Conservation (phyloP, 1,140 invertebrate species). For the Drosophila aff. region DNA sequence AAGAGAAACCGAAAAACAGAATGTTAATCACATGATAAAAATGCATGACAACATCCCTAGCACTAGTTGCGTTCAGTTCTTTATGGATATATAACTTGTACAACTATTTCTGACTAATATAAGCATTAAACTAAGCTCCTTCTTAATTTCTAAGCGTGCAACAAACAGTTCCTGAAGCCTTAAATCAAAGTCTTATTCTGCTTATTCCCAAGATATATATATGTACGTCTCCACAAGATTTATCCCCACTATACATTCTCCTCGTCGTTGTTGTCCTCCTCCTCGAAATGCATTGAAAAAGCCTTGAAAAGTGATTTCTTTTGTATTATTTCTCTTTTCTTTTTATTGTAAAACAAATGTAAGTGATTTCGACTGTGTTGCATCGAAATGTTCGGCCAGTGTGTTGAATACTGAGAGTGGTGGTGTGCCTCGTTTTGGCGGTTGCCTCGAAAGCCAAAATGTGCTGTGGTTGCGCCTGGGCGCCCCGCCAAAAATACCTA, state of each 20-base stretch:
- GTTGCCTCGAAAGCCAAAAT: not conserved
- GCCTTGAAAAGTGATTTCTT: constrained; percentile 32
- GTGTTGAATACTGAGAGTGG: not conserved
- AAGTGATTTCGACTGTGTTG: constrained; percentile 13
- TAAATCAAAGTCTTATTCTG: not conserved
- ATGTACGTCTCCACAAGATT: not conserved
- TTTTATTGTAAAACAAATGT: constrained; percentile 21
- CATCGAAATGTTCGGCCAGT: not conserved
- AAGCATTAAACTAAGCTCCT: not conserved
- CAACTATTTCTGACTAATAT: not conserved
- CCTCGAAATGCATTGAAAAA: constrained; percentile 38
- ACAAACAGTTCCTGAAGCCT: not conserved
- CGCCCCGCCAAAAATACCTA: constrained; percentile 44
- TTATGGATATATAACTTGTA: not conserved
- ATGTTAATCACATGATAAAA: constrained; percentile 23
- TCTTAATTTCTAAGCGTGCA: not conserved
- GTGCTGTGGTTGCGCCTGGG: constrained; percentile 9
- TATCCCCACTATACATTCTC: constrained; percentile 12
- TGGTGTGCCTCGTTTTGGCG: constrained; percentile 9
- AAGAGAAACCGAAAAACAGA: constrained; percentile 7
- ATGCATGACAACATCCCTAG: constrained; percentile 6
- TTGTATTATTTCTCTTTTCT: not conserved
- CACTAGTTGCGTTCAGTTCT: not conserved
- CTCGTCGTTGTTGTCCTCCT: constrained; percentile 13
- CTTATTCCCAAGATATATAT: not conserved